phyloP scores from a whole-genome alignment of 2,797 vertebrate species.

The Pteropus rufus region DNA sequence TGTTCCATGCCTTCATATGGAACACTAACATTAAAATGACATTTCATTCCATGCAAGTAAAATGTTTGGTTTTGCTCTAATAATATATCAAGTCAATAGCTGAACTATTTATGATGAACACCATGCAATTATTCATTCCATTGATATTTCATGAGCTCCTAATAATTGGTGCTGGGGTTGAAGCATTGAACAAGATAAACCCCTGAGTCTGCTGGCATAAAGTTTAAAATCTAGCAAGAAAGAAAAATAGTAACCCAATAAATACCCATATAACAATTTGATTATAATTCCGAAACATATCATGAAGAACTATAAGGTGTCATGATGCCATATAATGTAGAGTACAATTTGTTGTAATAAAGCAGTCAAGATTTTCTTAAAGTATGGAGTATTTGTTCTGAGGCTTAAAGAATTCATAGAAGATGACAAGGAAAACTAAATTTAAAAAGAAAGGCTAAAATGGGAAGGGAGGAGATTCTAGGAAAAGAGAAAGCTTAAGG shows the following conservation, averaged over 20 bases:
- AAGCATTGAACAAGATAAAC: background rate
- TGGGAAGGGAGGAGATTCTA: background rate
- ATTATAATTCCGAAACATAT: background rate
- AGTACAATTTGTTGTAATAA: background rate
- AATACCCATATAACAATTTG: background rate
- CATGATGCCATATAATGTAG: background rate
- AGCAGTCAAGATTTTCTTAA: background rate
- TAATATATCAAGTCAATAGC: background rate
- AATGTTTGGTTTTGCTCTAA: background rate
- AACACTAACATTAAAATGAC: conserved; percentile 49
- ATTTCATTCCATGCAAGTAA: conserved; percentile 46
- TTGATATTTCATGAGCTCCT: background rate
- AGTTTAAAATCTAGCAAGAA: background rate
- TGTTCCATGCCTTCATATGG: background rate
- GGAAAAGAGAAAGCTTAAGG: background rate
- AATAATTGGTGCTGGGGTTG: background rate
- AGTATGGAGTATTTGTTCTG: background rate
- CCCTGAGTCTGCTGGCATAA: background rate
- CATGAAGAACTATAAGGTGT: background rate
- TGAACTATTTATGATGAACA: background rate
- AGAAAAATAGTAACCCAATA: background rate
- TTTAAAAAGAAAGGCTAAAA: background rate
- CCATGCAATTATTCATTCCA: background rate
- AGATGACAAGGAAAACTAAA: background rate
- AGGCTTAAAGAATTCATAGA: background rate